Conservation (phyloP, 2,113 vertebrate species). For the Hydropotes inermis region DNA sequence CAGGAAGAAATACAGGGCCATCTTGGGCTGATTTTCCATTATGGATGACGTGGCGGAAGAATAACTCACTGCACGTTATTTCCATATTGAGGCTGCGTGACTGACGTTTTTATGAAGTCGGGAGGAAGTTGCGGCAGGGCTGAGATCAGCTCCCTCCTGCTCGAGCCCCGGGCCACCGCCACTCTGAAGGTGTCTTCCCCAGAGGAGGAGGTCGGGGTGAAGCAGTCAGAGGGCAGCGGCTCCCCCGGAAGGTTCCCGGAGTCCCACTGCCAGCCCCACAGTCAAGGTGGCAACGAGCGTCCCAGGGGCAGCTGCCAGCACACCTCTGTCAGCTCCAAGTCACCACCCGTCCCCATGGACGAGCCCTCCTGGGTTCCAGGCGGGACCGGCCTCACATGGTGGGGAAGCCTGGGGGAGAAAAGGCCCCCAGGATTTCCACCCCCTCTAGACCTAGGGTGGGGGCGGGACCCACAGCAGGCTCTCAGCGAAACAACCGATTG, state of each 20-base stretch:
- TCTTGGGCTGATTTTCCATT: neutral
- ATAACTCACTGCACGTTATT: neutral
- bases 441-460: neutral
- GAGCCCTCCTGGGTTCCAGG: fast-evolving
- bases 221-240: neutral
- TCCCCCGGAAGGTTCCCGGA: neutral
- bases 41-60: neutral
- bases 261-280: neutral
- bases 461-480: fast-evolving
- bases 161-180: fast-evolving
- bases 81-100: neutral
- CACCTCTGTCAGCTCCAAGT: neutral
- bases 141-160: neutral
- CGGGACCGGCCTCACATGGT: fast-evolving
- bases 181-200: fast-evolving
- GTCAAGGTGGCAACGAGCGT: neutral
- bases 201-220: neutral
- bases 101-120: slow-evolving; percentile 27
- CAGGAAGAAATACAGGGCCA: slow-evolving; percentile 42
- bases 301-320: neutral
- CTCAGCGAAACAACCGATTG: fast-evolving
- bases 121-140: neutral
- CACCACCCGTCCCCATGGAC: fast-evolving
- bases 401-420: neutral
- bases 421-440: neutral